Conservation (phyloP, 2,113 vertebrate species). For the Boleophthalmus pectinirostris region DNA sequence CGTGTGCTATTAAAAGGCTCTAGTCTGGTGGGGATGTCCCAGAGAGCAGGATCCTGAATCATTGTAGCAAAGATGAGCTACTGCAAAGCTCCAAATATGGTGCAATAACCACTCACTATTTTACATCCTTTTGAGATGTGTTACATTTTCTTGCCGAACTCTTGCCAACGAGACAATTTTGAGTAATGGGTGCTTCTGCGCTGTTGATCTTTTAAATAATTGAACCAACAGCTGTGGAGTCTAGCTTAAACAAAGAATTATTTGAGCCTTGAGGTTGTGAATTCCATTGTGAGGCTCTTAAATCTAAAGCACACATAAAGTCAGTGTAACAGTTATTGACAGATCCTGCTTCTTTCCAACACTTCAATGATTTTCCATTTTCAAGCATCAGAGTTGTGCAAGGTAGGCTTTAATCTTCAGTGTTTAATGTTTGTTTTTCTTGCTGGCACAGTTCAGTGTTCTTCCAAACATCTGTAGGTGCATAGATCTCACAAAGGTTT, state of each 20-base stretch:
- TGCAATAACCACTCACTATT: neutral
- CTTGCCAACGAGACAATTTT: neutral
- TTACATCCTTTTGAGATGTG: neutral
- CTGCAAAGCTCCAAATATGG: neutral
- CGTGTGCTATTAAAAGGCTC: conserved; percentile 86
- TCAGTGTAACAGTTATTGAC: neutral
- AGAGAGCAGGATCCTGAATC: conserved; percentile 57
- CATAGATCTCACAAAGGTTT: neutral
- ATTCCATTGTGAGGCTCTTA: neutral
- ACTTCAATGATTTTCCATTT: neutral
- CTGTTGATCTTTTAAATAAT: neutral
- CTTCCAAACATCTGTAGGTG: neutral
- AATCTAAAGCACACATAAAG: neutral
- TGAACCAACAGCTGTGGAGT: neutral
- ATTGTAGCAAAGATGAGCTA: neutral
- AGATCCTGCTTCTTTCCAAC: neutral
- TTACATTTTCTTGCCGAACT: neutral
- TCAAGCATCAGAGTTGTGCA: neutral
- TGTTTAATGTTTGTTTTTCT: neutral
- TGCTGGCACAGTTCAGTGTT: neutral
- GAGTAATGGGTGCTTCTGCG: neutral
- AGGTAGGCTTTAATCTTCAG: neutral
- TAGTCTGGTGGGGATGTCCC: conserved; percentile 79
- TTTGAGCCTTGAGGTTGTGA: neutral
- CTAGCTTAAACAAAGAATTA: neutral